Percentiles rank a stretch among this genome's conserved stretches.
Evolutionary conservation across 2,113 vertebrate genomes (phyloP).

Genomic region (Zosterops hypoxanthus): DNA sequence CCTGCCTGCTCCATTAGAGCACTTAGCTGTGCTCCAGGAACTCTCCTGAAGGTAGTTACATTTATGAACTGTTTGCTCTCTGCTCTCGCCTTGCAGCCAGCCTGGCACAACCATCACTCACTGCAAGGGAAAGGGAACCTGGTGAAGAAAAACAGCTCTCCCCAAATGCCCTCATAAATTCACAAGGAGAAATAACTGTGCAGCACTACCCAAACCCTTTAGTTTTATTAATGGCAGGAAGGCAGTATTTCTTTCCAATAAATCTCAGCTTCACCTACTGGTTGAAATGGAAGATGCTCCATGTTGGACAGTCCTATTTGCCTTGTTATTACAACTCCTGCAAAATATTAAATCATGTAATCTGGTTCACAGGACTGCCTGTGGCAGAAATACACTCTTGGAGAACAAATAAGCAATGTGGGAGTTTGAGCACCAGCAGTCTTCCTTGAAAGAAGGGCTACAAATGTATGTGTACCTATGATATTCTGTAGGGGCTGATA

Average conservation of each 20-base stretch:
- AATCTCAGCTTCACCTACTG: neutral
- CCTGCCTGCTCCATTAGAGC: neutral
- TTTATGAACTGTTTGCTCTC: conserved; percentile 49
- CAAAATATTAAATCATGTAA: neutral
- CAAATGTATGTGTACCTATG: too few species aligned
- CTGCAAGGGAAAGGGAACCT: neutral
- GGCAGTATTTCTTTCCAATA: neutral
- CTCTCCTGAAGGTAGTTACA: conserved; percentile 38
- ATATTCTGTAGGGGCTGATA: neutral
- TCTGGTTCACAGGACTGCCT: neutral
- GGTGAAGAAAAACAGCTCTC: conserved; percentile 30
- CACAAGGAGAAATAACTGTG: neutral
- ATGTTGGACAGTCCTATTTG: neutral
- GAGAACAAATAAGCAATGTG: neutral
- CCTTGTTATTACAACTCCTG: neutral
- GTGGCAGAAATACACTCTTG: neutral
- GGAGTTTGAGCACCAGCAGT: neutral
- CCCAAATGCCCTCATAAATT: conserved; percentile 7
- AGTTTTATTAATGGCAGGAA: conserved; percentile 9
- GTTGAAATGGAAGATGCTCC: neutral
- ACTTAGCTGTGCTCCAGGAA: neutral
- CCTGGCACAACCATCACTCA: neutral
- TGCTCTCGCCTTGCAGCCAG: conserved; percentile 3
- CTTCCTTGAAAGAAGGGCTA: neutral
- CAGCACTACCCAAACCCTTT: neutral